phyloP scores from a whole-genome alignment of 2,888 invertebrate genomes.

The Dolomedes plantarius region DNA sequence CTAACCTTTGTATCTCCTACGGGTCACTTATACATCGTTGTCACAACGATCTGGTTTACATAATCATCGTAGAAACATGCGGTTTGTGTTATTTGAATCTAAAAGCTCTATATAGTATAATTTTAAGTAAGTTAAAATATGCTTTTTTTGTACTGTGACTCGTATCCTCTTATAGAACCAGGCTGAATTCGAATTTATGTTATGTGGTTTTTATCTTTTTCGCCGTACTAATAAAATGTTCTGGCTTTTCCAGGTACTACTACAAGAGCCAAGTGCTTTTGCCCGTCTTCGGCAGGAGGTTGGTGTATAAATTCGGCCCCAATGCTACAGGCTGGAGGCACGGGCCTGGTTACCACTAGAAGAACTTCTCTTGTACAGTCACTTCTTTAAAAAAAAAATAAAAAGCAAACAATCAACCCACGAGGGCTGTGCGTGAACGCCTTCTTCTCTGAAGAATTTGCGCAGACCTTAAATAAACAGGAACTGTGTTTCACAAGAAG shows the following conservation, averaged over 20 bases:
- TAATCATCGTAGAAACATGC: too few relatives aligned
- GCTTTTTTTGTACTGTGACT: too few relatives aligned
- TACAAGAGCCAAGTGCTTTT: slow-evolving; percentile 86
- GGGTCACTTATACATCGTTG: too few relatives aligned
- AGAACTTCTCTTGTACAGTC: slow-evolving; percentile 54
- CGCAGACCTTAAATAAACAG: slow-evolving; percentile 8
- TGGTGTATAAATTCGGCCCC: slow-evolving; percentile 89
- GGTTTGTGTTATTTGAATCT: too few relatives aligned
- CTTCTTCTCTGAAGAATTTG: neutral
- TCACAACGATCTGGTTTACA: too few relatives aligned
- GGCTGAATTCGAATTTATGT: too few relatives aligned
- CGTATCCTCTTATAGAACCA: too few relatives aligned
- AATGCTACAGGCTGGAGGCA: slow-evolving; percentile 86
- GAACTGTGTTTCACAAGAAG: slow-evolving; percentile 17
- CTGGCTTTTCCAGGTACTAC: slow-evolving; percentile 82
- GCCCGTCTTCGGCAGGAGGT: slow-evolving; percentile 85
- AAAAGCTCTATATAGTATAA: too few relatives aligned
- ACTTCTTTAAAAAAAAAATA: neutral
- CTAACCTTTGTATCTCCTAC: too few relatives aligned
- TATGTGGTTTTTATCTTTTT: too few relatives aligned
- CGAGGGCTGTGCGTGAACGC: neutral
- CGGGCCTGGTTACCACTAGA: slow-evolving; percentile 62
- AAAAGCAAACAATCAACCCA: neutral
- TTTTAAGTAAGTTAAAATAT: too few relatives aligned
- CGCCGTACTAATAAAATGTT: too few relatives aligned